These are phyloP conservation scores for Zygogramma bicolorata DNA, from an alignment of 2,888 invertebrate genomes.

Conservation along the genomic window DNA sequence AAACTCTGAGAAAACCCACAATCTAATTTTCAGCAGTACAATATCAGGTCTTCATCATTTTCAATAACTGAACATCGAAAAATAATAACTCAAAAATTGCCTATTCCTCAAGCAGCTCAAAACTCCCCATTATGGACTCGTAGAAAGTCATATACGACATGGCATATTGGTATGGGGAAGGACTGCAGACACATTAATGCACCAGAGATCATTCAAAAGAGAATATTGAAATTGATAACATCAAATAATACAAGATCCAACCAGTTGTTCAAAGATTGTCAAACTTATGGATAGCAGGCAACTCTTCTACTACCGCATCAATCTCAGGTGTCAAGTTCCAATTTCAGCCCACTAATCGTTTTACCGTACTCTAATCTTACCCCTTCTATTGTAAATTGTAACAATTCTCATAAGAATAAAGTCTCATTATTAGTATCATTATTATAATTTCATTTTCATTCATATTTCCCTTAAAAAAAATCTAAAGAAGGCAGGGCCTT, in stretches of 20 bases:
- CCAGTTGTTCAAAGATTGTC: background rate
- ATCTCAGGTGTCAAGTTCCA: background rate
- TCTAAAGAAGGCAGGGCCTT: no score
- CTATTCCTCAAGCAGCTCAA: background rate
- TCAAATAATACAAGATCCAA: background rate
- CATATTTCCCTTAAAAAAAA: no score
- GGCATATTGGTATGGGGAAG: background rate
- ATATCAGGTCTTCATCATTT: background rate
- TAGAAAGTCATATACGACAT: background rate
- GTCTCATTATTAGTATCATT: no score
- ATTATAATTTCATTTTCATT: no score
- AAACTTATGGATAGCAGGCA: background rate
- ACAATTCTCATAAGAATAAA: no score
- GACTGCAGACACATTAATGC: background rate
- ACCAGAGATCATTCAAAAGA: background rate
- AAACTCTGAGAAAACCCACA: background rate
- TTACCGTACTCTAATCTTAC: no score
- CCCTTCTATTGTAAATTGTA: no score
- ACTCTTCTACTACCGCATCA: background rate
- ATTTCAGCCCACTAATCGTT: no score
- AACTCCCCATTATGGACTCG: background rate
- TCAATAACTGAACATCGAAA: background rate
- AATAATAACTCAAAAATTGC: background rate
- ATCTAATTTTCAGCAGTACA: background rate
- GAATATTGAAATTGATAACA: background rate